Evolutionary conservation across 92 coral and sea anemone species (phyloP).

Genomic region (Metridium senile): DNA sequence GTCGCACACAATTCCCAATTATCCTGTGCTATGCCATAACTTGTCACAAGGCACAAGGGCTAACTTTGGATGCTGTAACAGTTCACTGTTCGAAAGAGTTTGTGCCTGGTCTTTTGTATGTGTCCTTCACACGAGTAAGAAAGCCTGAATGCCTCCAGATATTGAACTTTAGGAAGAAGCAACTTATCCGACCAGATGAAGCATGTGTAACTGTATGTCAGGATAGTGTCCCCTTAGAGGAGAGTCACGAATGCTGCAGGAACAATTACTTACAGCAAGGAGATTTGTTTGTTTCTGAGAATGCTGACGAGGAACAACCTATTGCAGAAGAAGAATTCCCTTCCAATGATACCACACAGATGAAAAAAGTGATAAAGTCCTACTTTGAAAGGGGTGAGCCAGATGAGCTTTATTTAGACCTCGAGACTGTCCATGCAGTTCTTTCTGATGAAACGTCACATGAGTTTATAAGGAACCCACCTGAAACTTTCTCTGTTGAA

Average conservation of each 20-base stretch:
- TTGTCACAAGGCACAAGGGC: slow-evolving; percentile 33
- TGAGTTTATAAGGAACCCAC: slow-evolving; percentile 34
- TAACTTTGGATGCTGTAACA: slow-evolving; percentile 13
- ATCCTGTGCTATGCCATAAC: slow-evolving; percentile 41
- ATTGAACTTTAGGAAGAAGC: neutral
- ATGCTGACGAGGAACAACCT: too few species aligned
- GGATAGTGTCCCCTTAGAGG: neutral
- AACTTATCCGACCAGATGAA: slow-evolving; percentile 18
- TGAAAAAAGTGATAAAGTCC: slow-evolving; percentile 25
- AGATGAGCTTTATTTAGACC: slow-evolving; percentile 33
- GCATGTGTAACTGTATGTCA: slow-evolving; percentile 30
- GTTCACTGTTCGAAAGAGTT: slow-evolving; percentile 12
- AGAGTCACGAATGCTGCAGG: slow-evolving; percentile 29
- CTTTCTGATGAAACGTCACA: slow-evolving; percentile 22
- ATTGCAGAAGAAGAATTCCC: slow-evolving; percentile 31
- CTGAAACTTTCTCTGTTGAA: slow-evolving; percentile 22
- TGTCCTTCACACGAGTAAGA: neutral
- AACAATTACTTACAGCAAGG: slow-evolving; percentile 7
- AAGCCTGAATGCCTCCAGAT: neutral
- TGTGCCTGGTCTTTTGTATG: slow-evolving; percentile 20
- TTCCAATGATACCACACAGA: neutral
- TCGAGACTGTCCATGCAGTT: slow-evolving; percentile 32
- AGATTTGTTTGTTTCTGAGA: slow-evolving; percentile 1
- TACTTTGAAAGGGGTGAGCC: slow-evolving; percentile 53
- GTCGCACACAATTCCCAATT: slow-evolving; percentile 39